Evolutionary conservation across 2,797 vertebrate genomes (phyloP).

Genomic region (Enteromius argenteus): DNA sequence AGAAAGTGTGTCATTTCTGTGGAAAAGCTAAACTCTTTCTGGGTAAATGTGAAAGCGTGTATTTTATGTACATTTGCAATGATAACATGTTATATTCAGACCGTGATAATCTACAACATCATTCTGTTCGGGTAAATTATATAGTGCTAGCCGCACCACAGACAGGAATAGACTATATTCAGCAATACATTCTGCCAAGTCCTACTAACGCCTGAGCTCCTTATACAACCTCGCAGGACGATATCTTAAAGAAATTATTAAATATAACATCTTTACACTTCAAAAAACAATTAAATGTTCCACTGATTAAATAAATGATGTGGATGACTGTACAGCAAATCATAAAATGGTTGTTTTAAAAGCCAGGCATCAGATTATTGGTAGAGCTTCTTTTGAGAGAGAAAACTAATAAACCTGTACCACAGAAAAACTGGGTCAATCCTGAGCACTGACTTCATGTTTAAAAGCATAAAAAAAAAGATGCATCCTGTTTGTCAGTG

Average conservation of each 20-base stretch:
- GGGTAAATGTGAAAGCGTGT: not conserved
- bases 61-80: slow-evolving; percentile 27
- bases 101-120: slow-evolving; percentile 24
- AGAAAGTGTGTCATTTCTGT: not conserved
- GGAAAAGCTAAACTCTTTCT: not conserved
- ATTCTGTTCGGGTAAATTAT: slow-evolving; percentile 13
- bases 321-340: not conserved
- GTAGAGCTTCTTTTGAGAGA: not conserved
- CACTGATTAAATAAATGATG: not conserved
- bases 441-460: not conserved
- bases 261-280: not conserved
- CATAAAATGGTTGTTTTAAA: not conserved
- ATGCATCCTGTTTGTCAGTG: not conserved
- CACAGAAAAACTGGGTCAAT: not conserved
- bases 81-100: slow-evolving; percentile 16
- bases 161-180: slow-evolving; percentile 18
- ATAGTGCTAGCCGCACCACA: slow-evolving; percentile 11
- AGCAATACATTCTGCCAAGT: slow-evolving; percentile 6
- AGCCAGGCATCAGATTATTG: not conserved
- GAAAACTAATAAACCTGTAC: not conserved
- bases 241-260: not conserved
- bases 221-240: not conserved
- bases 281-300: not conserved
- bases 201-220: slow-evolving; percentile 28
- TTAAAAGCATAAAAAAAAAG: not conserved